phyloP scores from a whole-genome alignment of 2,888 invertebrate species.

The Lasioglossum vierecki region DNA sequence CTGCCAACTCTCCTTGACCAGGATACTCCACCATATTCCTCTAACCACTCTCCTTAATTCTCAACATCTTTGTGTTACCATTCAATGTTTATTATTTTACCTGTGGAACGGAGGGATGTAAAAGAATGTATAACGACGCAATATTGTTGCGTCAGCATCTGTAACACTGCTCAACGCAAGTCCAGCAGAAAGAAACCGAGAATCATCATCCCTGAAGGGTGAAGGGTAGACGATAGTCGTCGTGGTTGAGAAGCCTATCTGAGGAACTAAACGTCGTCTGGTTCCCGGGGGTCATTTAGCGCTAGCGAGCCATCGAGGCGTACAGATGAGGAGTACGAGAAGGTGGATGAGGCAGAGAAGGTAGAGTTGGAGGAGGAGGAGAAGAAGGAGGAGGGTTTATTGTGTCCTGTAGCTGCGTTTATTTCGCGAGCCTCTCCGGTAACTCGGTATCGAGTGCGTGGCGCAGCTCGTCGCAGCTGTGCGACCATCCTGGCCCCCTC shows the following conservation, averaged over 20 bases:
- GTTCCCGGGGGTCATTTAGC: neutral
- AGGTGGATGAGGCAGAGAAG: neutral
- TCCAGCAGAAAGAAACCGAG: neutral
- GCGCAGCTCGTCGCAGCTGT: slow-evolving; percentile 44
- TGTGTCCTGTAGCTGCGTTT: slow-evolving; percentile 10
- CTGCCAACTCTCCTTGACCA: neutral
- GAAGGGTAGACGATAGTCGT: neutral
- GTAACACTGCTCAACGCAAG: neutral
- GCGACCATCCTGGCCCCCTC: slow-evolving; percentile 63
- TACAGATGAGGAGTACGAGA: neutral
- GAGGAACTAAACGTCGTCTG: neutral
- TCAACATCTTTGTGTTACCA: neutral
- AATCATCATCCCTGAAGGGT: neutral
- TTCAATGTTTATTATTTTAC: neutral
- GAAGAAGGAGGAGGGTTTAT: slow-evolving; percentile 1
- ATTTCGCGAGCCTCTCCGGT: slow-evolving; percentile 18
- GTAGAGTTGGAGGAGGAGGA: neutral
- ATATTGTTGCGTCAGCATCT: neutral
- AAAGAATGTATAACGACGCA: neutral
- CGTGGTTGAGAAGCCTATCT: neutral
- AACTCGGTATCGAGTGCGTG: slow-evolving; percentile 27
- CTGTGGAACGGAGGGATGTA: neutral
- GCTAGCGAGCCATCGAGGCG: neutral
- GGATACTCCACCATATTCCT: neutral
- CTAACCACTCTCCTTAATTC: neutral